A percentile compares a stretch with the other conserved stretches of the same genome.
phyloP scores from a whole-genome alignment of 2,888 invertebrate genomes.

The Ptychoptera contaminata region DNA sequence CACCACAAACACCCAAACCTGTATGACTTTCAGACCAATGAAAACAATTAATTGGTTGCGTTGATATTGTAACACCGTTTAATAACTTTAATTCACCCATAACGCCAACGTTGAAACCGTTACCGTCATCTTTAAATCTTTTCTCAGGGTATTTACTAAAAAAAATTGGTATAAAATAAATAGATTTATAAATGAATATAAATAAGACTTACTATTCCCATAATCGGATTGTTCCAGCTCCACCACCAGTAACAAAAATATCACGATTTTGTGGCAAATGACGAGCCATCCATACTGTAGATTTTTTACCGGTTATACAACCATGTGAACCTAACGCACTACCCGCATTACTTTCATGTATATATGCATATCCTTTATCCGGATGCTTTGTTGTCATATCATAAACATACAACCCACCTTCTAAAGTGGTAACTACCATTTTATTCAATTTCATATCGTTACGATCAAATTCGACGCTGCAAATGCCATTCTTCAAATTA shows the following conservation, averaged over 20 bases:
- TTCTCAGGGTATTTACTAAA: slow-evolving; percentile 63
- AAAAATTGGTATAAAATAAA: too few relatives aligned
- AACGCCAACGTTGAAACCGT: slow-evolving; percentile 59
- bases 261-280: slow-evolving; percentile 92
- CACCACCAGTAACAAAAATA: slow-evolving; percentile 79
- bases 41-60: slow-evolving; percentile 76
- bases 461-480: slow-evolving; percentile 78
- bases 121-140: slow-evolving; percentile 49
- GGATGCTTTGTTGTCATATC: slow-evolving; percentile 80
- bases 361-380: slow-evolving; percentile 66
- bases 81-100: slow-evolving; percentile 57
- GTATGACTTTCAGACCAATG: slow-evolving; percentile 87
- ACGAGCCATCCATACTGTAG: slow-evolving; percentile 77
- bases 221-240: slow-evolving; percentile 75
- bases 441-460: slow-evolving; percentile 93
- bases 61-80: slow-evolving; percentile 65
- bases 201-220: slow-evolving; percentile 76
- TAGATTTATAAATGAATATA: slow-evolving; percentile 2
- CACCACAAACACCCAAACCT: slow-evolving; percentile 74
- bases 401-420: slow-evolving; percentile 78
- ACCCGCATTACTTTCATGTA: slow-evolving; percentile 31
- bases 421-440: slow-evolving; percentile 76
- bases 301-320: slow-evolving; percentile 43
- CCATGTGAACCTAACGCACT: slow-evolving; percentile 30
- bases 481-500: slow-evolving; percentile 83